Evolutionary conservation across 1,140 invertebrate species (phyloP).

Genomic region (Trichonephila clavata): DNA sequence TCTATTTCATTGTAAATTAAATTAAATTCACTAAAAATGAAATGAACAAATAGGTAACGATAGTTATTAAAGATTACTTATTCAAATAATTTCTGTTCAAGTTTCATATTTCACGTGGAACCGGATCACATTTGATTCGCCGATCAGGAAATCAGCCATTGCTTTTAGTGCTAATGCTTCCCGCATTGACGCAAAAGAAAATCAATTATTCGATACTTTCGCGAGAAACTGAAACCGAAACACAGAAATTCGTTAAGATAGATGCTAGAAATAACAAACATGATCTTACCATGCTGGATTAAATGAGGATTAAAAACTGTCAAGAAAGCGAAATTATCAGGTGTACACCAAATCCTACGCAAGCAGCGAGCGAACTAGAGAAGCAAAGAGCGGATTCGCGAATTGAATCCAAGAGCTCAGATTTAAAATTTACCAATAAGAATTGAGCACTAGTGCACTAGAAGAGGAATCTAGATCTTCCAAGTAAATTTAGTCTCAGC

Average conservation of each 20-base stretch:
- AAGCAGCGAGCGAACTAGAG: conserved; percentile 45
- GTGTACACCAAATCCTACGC: conserved; percentile 38
- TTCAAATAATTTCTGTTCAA: background rate
- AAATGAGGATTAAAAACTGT: conserved; percentile 55
- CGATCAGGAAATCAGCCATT: conserved; percentile 56
- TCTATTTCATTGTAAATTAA: background rate
- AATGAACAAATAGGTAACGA: background rate
- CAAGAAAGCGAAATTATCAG: conserved; percentile 45
- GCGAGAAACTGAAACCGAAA: background rate
- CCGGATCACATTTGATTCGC: background rate
- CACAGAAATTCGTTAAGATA: background rate
- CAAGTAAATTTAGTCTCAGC: conserved; percentile 24
- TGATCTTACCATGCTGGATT: conserved; percentile 66
- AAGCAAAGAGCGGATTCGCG: conserved; percentile 33
- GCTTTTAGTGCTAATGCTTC: conserved; percentile 58
- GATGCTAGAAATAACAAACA: background rate
- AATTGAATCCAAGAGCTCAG: conserved; percentile 71
- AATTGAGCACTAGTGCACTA: conserved; percentile 21
- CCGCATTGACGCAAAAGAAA: conserved; percentile 74
- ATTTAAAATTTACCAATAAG: conserved; percentile 74
- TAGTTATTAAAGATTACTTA: background rate
- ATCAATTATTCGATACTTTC: conserved; percentile 10
- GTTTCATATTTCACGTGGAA: background rate
- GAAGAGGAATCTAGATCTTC: conserved; percentile 17
- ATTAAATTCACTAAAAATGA: background rate